Conservation (phyloP, 1,140 invertebrate species). For the Drosophila pandora region DNA sequence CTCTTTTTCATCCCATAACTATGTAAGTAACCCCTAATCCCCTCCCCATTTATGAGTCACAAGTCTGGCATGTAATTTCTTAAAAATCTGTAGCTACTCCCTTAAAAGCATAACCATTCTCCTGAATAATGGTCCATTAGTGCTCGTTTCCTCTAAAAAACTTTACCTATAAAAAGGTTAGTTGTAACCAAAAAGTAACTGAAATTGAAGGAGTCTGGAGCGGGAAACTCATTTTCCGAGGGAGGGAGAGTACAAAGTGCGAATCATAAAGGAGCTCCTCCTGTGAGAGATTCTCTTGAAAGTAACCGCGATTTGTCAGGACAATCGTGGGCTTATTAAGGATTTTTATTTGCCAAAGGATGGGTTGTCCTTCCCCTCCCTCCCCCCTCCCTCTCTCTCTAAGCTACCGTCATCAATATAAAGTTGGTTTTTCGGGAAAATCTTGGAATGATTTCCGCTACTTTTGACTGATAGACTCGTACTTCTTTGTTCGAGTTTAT, state of each 20-base stretch:
- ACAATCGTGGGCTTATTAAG: slow-evolving; percentile 29
- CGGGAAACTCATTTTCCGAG: slow-evolving; percentile 1
- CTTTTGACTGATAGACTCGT: slow-evolving; percentile 52
- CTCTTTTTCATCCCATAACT: no score
- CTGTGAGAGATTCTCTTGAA: neutral
- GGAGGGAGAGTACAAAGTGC: slow-evolving; percentile 22
- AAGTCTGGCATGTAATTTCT: neutral
- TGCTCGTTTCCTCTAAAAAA: slow-evolving; percentile 1
- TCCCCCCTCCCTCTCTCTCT: neutral
- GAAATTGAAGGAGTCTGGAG: neutral
- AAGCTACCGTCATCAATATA: slow-evolving; percentile 46
- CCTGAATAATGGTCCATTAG: slow-evolving; percentile 1
- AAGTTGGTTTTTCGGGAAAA: slow-evolving; percentile 15
- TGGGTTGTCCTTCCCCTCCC: neutral
- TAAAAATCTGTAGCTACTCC: neutral
- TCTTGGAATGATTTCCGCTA: slow-evolving; percentile 34
- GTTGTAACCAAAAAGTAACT: slow-evolving; percentile 10
- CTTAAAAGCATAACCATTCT: neutral
- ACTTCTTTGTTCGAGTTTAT: slow-evolving; percentile 46
- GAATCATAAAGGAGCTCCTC: slow-evolving; percentile 19
- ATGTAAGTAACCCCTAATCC: neutral
- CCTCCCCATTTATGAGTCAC: neutral
- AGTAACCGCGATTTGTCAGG: slow-evolving; percentile 43
- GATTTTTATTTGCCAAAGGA: neutral
- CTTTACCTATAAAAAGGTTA: slow-evolving; percentile 9